phyloP scores from a whole-genome alignment of 23 tunicate species.

The Phallusia fumigata region DNA sequence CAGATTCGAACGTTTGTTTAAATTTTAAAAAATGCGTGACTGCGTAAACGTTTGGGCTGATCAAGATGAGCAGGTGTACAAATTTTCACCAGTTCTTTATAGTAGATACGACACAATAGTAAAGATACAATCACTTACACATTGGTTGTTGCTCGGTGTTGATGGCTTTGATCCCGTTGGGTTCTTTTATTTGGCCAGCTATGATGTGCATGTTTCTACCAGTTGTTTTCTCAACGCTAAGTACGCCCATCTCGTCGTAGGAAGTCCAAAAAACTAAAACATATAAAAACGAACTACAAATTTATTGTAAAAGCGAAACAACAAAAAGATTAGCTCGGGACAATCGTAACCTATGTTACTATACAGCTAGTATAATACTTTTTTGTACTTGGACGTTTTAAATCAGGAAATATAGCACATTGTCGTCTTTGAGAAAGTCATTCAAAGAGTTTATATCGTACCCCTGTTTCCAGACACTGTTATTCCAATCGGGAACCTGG shows the following conservation, averaged over 20 bases:
- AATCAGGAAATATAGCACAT: too few species aligned
- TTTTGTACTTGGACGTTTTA: too few species aligned
- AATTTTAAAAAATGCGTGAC: too few species aligned
- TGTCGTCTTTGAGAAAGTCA: too few species aligned
- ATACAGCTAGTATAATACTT: too few species aligned
- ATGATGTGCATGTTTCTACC: slow-evolving; percentile 9
- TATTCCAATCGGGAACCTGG: slow-evolving; percentile 1
- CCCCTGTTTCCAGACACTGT: slow-evolving; percentile 18
- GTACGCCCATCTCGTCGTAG: neutral
- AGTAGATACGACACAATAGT: too few species aligned
- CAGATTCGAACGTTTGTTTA: too few species aligned
- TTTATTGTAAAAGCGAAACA: neutral
- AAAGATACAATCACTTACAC: neutral
- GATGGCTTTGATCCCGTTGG: neutral
- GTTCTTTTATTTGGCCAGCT: neutral
- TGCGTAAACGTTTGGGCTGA: too few species aligned
- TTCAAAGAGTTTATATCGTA: neutral
- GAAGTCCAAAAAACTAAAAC: slow-evolving; percentile 6
- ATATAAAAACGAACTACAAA: neutral
- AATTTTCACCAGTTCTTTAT: too few species aligned
- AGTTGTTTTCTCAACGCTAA: slow-evolving; percentile 7
- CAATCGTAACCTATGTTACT: too few species aligned
- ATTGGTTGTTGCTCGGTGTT: slow-evolving; percentile 11
- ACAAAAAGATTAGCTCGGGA: neutral
- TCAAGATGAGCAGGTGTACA: too few species aligned